These are phyloP conservation scores for Chondrosia reniformis DNA, from an alignment of 37 sponge, comb jelly and placozoan genomes.

Conservation along the genomic window DNA sequence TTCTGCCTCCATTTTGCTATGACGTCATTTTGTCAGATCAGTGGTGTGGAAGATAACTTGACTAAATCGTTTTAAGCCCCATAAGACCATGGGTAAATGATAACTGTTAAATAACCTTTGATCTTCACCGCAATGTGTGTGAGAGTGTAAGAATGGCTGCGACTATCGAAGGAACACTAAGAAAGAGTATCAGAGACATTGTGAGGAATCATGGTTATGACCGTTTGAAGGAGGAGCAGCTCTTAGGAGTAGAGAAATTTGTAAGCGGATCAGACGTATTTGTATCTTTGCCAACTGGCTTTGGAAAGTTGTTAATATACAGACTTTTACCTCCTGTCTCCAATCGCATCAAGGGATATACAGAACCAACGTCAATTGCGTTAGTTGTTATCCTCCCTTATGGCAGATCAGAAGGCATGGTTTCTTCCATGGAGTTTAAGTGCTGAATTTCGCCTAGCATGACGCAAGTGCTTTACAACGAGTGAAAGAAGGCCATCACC, in stretches of 20 bases:
- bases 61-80: too few relatives aligned
- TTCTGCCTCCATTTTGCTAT: too few relatives aligned
- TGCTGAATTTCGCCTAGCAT: constrained; percentile 6
- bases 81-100: too few relatives aligned
- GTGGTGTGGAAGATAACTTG: too few relatives aligned
- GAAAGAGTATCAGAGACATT: background rate
- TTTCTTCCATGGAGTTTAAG: background rate
- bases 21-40: too few relatives aligned
- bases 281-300: constrained; percentile 27
- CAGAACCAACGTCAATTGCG: background rate
- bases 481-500: constrained; percentile 18
- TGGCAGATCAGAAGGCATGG: constrained; percentile 6
- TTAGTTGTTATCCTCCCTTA: constrained; percentile 1
- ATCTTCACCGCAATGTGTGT: too few relatives aligned
- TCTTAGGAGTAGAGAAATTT: background rate
- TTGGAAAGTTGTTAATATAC: constrained; percentile 24
- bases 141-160: too few relatives aligned
- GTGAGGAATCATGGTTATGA: background rate
- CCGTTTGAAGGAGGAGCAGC: background rate
- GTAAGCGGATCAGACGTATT: constrained; percentile 17
- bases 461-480: constrained; percentile 6
- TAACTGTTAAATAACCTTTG: too few relatives aligned
- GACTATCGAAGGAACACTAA: too few relatives aligned
- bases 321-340: background rate
- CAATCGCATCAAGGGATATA: background rate